Conservation (phyloP, 1,140 invertebrate species). For the Elymnias hypermnestra region DNA sequence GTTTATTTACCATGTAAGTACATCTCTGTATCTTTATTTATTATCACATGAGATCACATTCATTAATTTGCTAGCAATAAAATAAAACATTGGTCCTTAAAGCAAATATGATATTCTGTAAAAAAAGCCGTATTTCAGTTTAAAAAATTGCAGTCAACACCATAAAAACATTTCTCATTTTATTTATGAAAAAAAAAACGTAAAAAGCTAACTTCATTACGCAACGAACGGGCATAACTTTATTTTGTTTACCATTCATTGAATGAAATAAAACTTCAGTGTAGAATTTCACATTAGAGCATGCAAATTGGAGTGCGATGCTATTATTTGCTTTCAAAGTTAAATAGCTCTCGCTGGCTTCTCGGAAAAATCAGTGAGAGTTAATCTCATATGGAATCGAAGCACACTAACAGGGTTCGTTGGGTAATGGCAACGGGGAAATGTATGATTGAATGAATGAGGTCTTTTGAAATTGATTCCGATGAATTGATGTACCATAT, state of each 20-base stretch:
- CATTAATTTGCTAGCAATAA: too few species aligned
- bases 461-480: slow-evolving; percentile 19
- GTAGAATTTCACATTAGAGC: slow-evolving; percentile 27
- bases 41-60: too few species aligned
- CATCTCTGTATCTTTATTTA: too few species aligned
- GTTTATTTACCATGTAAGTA: too few species aligned
- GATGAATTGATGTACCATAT: slow-evolving; percentile 19
- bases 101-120: too few species aligned
- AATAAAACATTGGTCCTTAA: too few species aligned
- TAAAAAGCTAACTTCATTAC: slow-evolving; percentile 2
- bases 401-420: slow-evolving; percentile 15
- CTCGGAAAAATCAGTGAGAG: slow-evolving; percentile 17
- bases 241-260: slow-evolving; percentile 21
- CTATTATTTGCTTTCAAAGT: slow-evolving; percentile 48
- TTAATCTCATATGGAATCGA: slow-evolving; percentile 33
- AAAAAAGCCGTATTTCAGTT: too few species aligned
- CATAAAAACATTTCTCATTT: too few species aligned
- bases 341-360: slow-evolving; percentile 44
- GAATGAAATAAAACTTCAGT: slow-evolving; percentile 22
- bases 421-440: slow-evolving; percentile 18
- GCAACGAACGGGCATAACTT: neutral
- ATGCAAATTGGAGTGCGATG: slow-evolving; percentile 47
- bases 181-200: too few species aligned
- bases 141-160: too few species aligned
- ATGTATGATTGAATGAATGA: slow-evolving; percentile 12